Evolutionary conservation across 2,888 invertebrate genomes (phyloP), one percentile per base, ranked within the genome.

Genomic region (Drosophila mulleri): DNA sequence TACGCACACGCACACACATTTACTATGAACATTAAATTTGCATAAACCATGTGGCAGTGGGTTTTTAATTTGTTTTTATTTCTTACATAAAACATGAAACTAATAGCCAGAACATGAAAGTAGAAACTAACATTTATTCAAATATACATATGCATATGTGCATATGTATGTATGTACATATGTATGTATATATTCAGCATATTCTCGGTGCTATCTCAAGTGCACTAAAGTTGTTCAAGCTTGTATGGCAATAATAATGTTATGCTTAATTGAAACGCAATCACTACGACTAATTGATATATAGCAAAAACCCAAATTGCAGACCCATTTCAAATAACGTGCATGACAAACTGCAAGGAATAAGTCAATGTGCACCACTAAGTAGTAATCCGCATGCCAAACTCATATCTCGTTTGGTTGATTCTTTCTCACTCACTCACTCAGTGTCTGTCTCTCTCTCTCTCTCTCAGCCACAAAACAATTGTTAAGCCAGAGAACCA

Each of bases 41-140:
- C 89, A 89, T 89, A 89, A 89, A 89, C 89, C 89, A 91, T 90
- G 79, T 83, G 69, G 61, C 52, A 61, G 32, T 63, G 12, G 26
- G 26, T 52, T 57, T 48, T 48, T 32, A 44, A 57, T 44, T 57
- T 20, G 29, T 61, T 58, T 48, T 47, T 37, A 50, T 60, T 29
- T 47, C 20, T 23, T 39, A 76, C 56, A 60, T 41, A 42, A 45
- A 53, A 53, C 72, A 58, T 48, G 26, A 42, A 20, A n/a, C 41
- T 35, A 57, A 53, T 35, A 61, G 29, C 52, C 23, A 20, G 57
- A 53, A 57, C 72, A 54, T 57, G 26, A 48, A 48, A 14, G 23
- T 20, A 50, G 48, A 70, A 59, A 50, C 20, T 32, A 57, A 52
- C 16, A 54, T 39, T 35, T 29, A 54, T 26, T 12, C 18, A n/a